A percentile compares a stretch with the other conserved stretches of the same genome.
Conservation (phyloP, 2,113 vertebrate genomes). For the Microtus richardsoni region DNA sequence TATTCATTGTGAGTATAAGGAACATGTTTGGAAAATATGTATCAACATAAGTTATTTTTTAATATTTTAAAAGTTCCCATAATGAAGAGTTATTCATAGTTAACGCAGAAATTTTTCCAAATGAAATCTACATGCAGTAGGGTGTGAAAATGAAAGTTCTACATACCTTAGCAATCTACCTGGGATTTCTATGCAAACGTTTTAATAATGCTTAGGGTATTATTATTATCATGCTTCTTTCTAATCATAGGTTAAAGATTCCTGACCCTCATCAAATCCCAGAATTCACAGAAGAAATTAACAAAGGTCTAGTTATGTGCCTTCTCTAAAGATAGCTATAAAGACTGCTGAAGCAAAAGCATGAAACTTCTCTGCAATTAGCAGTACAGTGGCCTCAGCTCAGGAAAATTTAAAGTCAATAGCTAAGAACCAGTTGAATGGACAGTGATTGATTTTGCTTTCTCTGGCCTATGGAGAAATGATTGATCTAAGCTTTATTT, state of each 20-base stretch:
- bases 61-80: neutral
- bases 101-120: neutral
- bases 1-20: neutral
- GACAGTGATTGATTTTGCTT: conserved; percentile 59
- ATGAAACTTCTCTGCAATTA: neutral
- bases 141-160: neutral
- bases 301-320: neutral
- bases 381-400: neutral
- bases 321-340: conserved; percentile 14
- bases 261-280: conserved; percentile 17
- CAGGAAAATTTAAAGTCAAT: neutral
- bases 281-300: conserved; percentile 55
- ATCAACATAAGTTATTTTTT: neutral
- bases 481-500: conserved; percentile 60
- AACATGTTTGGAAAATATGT: neutral
- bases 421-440: conserved; percentile 17
- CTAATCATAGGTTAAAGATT: conserved; percentile 59
- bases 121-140: neutral
- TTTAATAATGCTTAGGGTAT: conserved; percentile 26
- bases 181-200: neutral
- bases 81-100: neutral
- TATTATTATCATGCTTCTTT: conserved; percentile 47
- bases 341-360: neutral
- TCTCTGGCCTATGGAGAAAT: conserved; percentile 51
- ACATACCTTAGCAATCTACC: neutral